Percentiles rank a stretch among this genome's conserved stretches.
These are phyloP conservation scores for Ophioninae sp. DNA, from an alignment of 2,888 invertebrate species.

Conservation along the genomic window DNA sequence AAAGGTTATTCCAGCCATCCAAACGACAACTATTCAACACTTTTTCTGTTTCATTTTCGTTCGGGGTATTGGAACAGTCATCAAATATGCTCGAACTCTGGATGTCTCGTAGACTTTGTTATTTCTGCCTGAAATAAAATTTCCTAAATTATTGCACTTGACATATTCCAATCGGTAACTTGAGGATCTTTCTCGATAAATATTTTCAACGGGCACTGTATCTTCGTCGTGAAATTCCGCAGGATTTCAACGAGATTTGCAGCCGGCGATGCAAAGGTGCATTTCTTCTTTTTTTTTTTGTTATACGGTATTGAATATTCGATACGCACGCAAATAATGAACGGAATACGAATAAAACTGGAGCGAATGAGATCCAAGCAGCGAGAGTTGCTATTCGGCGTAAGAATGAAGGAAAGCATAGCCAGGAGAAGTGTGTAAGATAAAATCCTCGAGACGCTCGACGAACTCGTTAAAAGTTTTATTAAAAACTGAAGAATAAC, in stretches of 20 bases:
- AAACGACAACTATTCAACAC: too few relatives aligned
- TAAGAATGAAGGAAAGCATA: slow-evolving; percentile 20
- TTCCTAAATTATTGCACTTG: too few relatives aligned
- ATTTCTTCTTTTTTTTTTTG: neutral
- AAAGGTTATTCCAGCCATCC: too few relatives aligned
- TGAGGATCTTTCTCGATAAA: neutral
- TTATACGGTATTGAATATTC: neutral
- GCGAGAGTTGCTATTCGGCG: neutral
- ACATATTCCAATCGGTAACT: too few relatives aligned
- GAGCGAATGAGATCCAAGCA: slow-evolving; percentile 11
- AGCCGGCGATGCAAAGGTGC: neutral
- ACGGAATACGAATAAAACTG: slow-evolving; percentile 9
- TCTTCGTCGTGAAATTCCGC: neutral
- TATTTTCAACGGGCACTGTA: neutral
- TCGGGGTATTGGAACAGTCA: too few relatives aligned
- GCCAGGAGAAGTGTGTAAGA: slow-evolving; percentile 16
- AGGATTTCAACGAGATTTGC: neutral
- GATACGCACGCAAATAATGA: neutral
- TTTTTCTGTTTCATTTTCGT: too few relatives aligned
- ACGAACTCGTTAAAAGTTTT: slow-evolving; percentile 62
- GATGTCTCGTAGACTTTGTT: neutral
- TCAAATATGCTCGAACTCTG: neutral
- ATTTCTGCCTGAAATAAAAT: too few relatives aligned
- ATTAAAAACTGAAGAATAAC: slow-evolving; percentile 58
- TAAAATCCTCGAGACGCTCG: slow-evolving; percentile 50